A percentile compares a stretch with the other conserved stretches of the same genome.
Conservation (phyloP, 2,888 invertebrate species). For the Oxycera nigricornis region DNA sequence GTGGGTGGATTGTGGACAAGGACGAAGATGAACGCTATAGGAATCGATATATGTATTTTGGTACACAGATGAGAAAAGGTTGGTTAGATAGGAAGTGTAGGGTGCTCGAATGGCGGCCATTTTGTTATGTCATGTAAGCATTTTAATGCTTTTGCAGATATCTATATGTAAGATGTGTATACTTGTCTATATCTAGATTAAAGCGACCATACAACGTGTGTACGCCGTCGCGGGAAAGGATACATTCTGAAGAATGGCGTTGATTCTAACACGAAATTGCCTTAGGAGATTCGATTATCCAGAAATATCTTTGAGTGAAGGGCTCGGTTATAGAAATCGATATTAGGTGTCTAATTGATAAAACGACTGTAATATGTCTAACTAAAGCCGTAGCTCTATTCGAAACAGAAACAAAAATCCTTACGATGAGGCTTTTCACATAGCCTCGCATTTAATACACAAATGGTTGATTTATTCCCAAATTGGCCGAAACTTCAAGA, state of each 20-base stretch:
- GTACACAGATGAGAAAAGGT: neutral
- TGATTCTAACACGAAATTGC: slow-evolving; percentile 41
- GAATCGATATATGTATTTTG: too few relatives aligned
- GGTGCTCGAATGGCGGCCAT: slow-evolving; percentile 51
- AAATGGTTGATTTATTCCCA: too few relatives aligned
- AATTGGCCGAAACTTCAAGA: too few relatives aligned
- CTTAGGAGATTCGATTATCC: slow-evolving; percentile 43
- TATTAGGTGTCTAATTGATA: too few relatives aligned
- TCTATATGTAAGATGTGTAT: slow-evolving; percentile 15
- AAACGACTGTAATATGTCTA: too few relatives aligned
- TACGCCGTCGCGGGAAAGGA: neutral
- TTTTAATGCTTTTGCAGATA: slow-evolving; percentile 45
- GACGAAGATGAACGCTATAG: neutral
- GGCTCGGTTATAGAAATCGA: too few relatives aligned
- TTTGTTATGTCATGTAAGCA: slow-evolving; percentile 50
- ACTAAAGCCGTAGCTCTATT: too few relatives aligned
- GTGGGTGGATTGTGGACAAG: slow-evolving; percentile 25
- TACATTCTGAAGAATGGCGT: slow-evolving; percentile 5
- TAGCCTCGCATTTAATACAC: too few relatives aligned
- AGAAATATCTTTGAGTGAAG: neutral
- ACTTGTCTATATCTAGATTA: too few relatives aligned
- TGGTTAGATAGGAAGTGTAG: slow-evolving; percentile 9
- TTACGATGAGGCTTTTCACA: too few relatives aligned
- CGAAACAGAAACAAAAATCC: too few relatives aligned
- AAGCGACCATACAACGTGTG: neutral